phyloP scores from a whole-genome alignment of 2,113 vertebrate genomes.

The Mastomys natalensis region DNA sequence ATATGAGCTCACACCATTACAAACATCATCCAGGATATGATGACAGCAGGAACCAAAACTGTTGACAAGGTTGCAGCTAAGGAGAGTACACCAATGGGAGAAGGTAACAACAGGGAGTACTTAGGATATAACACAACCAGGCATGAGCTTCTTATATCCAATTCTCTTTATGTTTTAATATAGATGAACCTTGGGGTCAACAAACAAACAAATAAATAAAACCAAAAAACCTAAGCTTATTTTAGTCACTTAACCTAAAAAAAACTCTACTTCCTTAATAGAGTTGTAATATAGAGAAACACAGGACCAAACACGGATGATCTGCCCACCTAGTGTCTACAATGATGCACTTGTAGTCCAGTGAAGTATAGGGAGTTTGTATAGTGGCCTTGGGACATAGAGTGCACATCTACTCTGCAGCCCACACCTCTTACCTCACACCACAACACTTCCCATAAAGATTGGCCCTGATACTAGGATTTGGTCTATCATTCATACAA shows the following conservation, averaged over 20 bases:
- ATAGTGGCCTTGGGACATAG: neutral
- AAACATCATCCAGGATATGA: neutral
- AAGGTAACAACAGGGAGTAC: slow-evolving; percentile 1
- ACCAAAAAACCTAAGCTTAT: neutral
- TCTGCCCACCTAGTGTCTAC: neutral
- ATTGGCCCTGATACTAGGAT: neutral
- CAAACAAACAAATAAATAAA: neutral
- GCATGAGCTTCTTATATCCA: slow-evolving; percentile 11
- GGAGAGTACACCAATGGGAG: neutral
- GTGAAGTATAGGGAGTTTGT: neutral
- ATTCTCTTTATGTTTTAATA: slow-evolving; percentile 36
- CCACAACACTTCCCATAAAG: neutral
- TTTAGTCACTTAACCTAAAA: neutral
- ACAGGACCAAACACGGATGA: neutral
- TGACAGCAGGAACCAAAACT: neutral
- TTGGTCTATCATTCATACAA: neutral
- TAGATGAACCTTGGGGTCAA: slow-evolving; percentile 27
- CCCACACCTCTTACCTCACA: neutral
- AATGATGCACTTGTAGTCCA: slow-evolving; percentile 25
- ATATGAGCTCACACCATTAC: neutral
- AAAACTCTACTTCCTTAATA: neutral
- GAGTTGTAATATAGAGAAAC: slow-evolving; percentile 31
- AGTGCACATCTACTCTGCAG: neutral
- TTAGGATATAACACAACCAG: neutral
- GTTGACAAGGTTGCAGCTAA: neutral